A percentile compares a stretch with the other conserved stretches of the same genome.
phyloP scores from a whole-genome alignment of 2,888 invertebrate species.

The Pachydiplax longipennis region DNA sequence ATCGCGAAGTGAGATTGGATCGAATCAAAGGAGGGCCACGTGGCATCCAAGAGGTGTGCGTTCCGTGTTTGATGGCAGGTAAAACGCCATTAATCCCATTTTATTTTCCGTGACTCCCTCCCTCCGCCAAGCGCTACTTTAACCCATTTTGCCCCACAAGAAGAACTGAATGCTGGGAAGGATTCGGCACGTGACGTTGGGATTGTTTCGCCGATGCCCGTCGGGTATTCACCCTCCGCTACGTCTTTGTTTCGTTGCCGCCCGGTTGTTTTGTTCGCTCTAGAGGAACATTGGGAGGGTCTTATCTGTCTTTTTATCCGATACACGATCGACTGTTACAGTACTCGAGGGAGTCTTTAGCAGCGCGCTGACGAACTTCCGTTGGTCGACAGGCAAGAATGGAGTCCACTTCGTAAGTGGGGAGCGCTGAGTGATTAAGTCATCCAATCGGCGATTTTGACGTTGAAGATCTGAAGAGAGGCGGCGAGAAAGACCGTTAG shows the following conservation, averaged over 20 bases:
- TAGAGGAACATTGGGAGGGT: background rate
- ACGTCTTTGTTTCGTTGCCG: background rate
- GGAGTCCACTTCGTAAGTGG: background rate
- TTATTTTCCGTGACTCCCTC: background rate
- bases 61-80: background rate
- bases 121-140: background rate
- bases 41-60: background rate
- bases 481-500: too few relatives aligned
- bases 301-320: background rate
- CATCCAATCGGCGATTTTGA: background rate
- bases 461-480: background rate
- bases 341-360: background rate
- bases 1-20: background rate
- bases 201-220: background rate
- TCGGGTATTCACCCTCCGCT: background rate
- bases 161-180: background rate
- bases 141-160: background rate
- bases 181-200: background rate
- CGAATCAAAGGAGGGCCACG: background rate
- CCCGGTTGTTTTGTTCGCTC: background rate
- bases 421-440: background rate
- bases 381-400: background rate
- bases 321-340: background rate
- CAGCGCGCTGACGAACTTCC: background rate
- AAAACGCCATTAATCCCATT: background rate